phyloP scores from a whole-genome alignment of 2,888 invertebrate genomes.

The Ischnus inquisitorius region DNA sequence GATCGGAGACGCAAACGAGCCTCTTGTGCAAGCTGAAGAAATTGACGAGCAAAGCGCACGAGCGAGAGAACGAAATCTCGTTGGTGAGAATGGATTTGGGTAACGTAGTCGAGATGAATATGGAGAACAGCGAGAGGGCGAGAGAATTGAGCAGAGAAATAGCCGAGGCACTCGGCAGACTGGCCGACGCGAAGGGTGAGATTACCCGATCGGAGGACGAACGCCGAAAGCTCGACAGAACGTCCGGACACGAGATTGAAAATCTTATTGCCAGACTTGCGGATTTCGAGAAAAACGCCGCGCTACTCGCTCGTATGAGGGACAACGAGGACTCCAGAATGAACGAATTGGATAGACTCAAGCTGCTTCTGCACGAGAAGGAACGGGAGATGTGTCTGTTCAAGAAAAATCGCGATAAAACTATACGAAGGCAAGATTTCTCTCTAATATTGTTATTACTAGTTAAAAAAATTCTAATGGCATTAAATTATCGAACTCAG shows the following conservation, averaged over 20 bases:
- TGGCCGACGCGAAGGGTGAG: slow-evolving; percentile 72
- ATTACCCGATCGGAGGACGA: slow-evolving; percentile 73
- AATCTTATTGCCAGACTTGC: slow-evolving; percentile 71
- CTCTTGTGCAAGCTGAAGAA: slow-evolving; percentile 74
- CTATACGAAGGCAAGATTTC: slow-evolving; percentile 74
- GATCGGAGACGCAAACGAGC: slow-evolving; percentile 69
- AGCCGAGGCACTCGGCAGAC: slow-evolving; percentile 68
- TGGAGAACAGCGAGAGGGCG: slow-evolving; percentile 71
- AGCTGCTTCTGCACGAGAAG: slow-evolving; percentile 72
- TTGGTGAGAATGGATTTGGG: slow-evolving; percentile 71
- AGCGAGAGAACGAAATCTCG: slow-evolving; percentile 74
- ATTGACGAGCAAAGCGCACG: slow-evolving; percentile 70
- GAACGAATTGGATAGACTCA: slow-evolving; percentile 74
- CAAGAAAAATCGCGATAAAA: slow-evolving; percentile 75
- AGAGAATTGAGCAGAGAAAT: slow-evolving; percentile 74
- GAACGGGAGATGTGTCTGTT: slow-evolving; percentile 75
- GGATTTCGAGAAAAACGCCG: slow-evolving; percentile 74
- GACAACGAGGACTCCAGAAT: slow-evolving; percentile 70
- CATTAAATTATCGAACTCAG: neutral
- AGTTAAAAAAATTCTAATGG: neutral
- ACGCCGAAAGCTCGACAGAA: slow-evolving; percentile 73
- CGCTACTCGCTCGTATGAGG: slow-evolving; percentile 73
- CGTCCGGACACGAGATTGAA: slow-evolving; percentile 72
- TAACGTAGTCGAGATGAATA: slow-evolving; percentile 68
- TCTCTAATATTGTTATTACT: neutral